phyloP scores from a whole-genome alignment of 2,113 vertebrate genomes.

The Burhinus oedicnemus region DNA sequence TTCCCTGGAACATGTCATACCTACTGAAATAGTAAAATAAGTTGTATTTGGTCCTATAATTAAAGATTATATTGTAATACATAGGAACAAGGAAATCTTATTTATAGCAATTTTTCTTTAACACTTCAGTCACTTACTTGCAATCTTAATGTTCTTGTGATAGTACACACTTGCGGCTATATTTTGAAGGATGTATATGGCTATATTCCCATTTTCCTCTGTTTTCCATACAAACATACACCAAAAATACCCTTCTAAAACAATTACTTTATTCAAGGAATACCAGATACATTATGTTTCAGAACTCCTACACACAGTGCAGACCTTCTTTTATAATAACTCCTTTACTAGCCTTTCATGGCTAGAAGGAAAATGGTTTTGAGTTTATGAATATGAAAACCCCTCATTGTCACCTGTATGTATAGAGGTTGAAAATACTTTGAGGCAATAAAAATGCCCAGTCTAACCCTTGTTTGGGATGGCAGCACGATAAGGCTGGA shows the following conservation, averaged over 20 bases:
- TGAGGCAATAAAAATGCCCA: neutral
- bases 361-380: neutral
- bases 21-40: neutral
- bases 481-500: neutral
- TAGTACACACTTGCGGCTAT: neutral
- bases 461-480: neutral
- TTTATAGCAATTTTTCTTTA: neutral
- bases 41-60: neutral
- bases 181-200: neutral
- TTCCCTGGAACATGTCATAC: neutral
- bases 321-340: neutral
- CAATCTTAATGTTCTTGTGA: neutral
- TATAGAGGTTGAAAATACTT: neutral
- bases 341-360: neutral
- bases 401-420: neutral
- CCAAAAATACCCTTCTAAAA: neutral
- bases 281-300: neutral
- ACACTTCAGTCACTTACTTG: neutral
- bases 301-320: neutral
- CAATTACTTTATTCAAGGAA: neutral
- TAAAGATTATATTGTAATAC: neutral
- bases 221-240: neutral
- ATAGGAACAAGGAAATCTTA: neutral
- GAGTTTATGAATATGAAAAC: neutral
- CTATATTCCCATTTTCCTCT: neutral